Base-by-base conservation (phyloP, 2,888 invertebrate species). In the Andrena bucephala region DNA sequence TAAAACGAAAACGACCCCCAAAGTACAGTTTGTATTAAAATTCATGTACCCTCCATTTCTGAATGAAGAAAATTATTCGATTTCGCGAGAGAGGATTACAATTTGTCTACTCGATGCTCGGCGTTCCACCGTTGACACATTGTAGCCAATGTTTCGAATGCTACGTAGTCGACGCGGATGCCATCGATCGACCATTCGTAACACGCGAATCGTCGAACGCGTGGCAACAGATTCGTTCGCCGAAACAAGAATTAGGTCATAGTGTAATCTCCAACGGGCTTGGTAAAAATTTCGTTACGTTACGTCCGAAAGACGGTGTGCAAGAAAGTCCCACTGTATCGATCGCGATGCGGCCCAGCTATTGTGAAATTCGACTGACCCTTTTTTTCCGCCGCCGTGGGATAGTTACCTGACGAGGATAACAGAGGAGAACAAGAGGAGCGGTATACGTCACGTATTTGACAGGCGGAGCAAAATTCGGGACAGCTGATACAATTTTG, bases 401-500 rank as follows among this genome's bases (percentile, higher is more conserved):
- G 77, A 75, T 65, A 76, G 27, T 76, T 80, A 85, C 84, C 85
- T 87, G 85, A 84, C 86, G 80, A 78, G 68, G 73, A 71, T 60
- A 42, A 74, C 68, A 77, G 77, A 74, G 71, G 75, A 68, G 79
- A 68, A 77, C 52, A 74, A 81, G 77, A 79, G 77, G 74, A 83
- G 73, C 74, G 62, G 65, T 81, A 73, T 81, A 69, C 67, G 85
- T 81, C 86, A 73, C 65, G 27, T 65, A 70, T 50, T 71, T 82
- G 83, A 86, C 87, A 88, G 83, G 81, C 79, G 67, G 69, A 76
- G 89, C 84, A 87, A 91, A 90, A 90, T 90, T 87, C 90, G 89
- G 90, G 93, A 93, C 93, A 93, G 93, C 93, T 93, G 93, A 93
- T 93, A 92, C 89, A 92, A 90, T 93, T 93, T 93, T 92, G 93